phyloP scores from a whole-genome alignment of 2,113 vertebrate species.

The Alectura lathami region DNA sequence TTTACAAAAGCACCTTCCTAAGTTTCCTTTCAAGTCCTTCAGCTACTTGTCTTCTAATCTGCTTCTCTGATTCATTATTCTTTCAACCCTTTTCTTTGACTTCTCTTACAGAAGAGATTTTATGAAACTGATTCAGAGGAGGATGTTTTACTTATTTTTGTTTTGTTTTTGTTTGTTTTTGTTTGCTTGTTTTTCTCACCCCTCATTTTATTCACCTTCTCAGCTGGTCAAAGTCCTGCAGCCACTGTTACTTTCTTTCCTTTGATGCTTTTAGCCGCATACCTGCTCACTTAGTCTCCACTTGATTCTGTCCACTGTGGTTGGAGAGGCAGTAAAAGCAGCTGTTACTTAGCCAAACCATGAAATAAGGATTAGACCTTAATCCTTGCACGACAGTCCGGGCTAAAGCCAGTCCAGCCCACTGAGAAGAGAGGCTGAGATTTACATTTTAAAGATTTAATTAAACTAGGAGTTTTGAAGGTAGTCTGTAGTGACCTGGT shows the following conservation, averaged over 20 bases:
- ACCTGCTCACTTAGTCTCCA: background rate
- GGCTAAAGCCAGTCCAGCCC: background rate
- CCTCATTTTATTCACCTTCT: background rate
- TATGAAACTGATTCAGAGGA: background rate
- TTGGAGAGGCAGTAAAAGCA: background rate
- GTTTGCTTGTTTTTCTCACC: background rate
- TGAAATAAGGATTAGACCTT: background rate
- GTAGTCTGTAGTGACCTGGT: background rate
- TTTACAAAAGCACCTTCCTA: background rate
- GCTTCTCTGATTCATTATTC: background rate
- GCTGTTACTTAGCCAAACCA: background rate
- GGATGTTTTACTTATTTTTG: background rate
- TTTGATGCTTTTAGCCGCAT: background rate
- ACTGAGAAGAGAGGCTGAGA: background rate
- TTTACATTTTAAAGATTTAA: background rate
- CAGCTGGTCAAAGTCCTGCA: background rate
- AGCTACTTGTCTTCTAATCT: background rate
- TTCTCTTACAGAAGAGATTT: background rate
- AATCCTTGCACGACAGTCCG: background rate
- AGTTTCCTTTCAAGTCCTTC: background rate
- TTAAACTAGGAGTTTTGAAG: background rate
- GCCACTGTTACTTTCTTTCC: background rate
- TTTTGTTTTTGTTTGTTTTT: background rate
- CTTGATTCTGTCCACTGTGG: accelerated
- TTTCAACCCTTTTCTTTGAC: background rate